Percentiles rank a stretch among this genome's conserved stretches.
Conservation (phyloP, 1,140 invertebrate species). For the Lepidurus arcticus region DNA sequence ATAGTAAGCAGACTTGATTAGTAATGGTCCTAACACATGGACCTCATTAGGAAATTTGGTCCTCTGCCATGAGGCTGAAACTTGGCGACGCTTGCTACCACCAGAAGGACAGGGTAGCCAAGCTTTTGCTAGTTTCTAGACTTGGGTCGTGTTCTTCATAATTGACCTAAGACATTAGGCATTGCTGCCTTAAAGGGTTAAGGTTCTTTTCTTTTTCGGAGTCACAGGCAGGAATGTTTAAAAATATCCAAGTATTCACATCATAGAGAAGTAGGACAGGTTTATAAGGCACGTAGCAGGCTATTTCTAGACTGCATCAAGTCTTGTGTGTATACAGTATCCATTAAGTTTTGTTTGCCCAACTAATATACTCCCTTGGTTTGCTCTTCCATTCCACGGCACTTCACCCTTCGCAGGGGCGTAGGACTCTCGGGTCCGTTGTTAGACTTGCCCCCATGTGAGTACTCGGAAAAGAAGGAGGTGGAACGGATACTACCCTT, state of each 20-base stretch:
- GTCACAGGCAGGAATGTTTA: background rate
- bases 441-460: conserved; percentile 9
- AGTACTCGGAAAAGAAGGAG: conserved; percentile 36
- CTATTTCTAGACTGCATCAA: no score
- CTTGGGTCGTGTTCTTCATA: background rate
- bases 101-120: background rate
- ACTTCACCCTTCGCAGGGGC: background rate
- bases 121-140: background rate
- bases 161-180: background rate
- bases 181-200: background rate
- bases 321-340: background rate
- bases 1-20: conserved; percentile 1
- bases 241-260: no score
- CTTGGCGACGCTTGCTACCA: background rate
- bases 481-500: conserved; percentile 33
- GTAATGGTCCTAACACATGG: conserved; percentile 19
- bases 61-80: background rate
- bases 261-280: no score
- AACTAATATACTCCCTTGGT: background rate
- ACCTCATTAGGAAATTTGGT: background rate
- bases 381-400: background rate
- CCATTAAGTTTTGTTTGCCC: conserved; percentile 4
- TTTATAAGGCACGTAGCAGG: no score
- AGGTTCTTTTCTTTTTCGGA: no score
- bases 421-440: background rate